Base-by-base conservation (phyloP, 2,888 invertebrate species). In the Chrysolina haemoptera region DNA sequence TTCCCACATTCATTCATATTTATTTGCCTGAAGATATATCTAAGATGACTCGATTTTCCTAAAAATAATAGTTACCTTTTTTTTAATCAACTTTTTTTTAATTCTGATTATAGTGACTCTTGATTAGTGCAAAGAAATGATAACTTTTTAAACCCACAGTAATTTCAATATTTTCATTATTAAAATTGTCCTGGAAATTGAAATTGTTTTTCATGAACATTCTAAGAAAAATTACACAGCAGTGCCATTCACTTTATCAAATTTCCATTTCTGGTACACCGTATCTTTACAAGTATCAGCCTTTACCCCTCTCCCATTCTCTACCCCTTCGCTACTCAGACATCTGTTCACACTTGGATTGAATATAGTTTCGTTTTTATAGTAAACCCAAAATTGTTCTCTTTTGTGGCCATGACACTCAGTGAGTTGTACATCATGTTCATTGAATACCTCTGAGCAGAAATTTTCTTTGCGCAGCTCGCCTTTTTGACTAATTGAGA, bases 391-490 rank as follows among this genome's bases (percentile, higher is more conserved):
- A 73, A 84, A 86, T 77, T 88, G 88, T 71, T 88, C 87, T 35
- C 88, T 80, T 70, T 84, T 84, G 73, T 87, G 87, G 68, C 87
- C 88, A 79, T 89, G 88, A 78, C 90, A 90, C 71, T 88, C 87
- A 9, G 88, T 87, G 84, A 91, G 86, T 77, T 88, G 86, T 9
- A 89, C 88, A 80, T 84, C 89, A 81, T 90, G 89, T 62, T 88
- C 77, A 59, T 87, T 88, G 65, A 91, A 89, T 8, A 87, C 87
- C 79, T 92, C 91, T 0, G 95, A 96, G 87, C 96, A 96, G 77
- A 91, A 90, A 76, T 93, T 91, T 86, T 96, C 96, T 82, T 94
- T 92, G 16, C 96, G 88, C 70, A 96, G 88, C 84, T 96, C 93
- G 1, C 94, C 93, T 1, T 87, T 87, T 22, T 90, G 89, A 62